Base-by-base conservation (phyloP, 2,888 invertebrate species). In the Tholera decimalis region DNA sequence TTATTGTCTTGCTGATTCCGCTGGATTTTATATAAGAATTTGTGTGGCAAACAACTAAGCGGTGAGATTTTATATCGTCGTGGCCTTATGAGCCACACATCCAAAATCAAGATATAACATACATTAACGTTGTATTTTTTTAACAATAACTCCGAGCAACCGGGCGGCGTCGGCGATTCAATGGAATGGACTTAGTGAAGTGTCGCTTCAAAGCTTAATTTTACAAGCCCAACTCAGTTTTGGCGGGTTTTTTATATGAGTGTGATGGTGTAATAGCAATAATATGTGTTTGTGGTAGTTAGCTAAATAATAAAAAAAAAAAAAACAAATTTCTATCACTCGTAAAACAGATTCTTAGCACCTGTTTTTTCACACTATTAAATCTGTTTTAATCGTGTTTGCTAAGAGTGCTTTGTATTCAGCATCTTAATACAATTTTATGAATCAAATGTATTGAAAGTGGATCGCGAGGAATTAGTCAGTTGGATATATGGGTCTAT, bases 401-500 rank as follows among this genome's bases (percentile, higher is more conserved):
- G 7, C 15, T 43, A 53, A 53, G 33, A 28, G 26, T 61, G 26
- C 11, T 22, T n/a, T 26, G 35, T 46, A 26, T 39, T 61, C 56
- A 13, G 18, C 35, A 41, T 35, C 24, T 30, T 11, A 37, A 67
- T 55, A 62, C 24, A 35, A 51, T 65, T 53, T 33, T 33, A 62
- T 73, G 70, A 79, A 67, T 69, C 66, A 79, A 81, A 53, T 67
- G 26, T 66, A 58, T 47, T 59, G 35, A 50, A 67, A 68, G 43
- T 33, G 47, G 54, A 74, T 57, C 43, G 46, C 56, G 51, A 58
- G 2, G 58, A 72, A 66, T 82, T 82, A 82, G 79, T 82, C 79
- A 79, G 53, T n/a, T n/a, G n/a, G n/a, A n/a, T n/a, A 64, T 46
- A 51, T n/a, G n/a, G n/a, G n/a, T 28, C 46, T 62, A 62, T 68